These are phyloP conservation scores for Porites rus DNA, from an alignment of 92 coral and sea anemone genomes.

Conservation along the genomic window DNA sequence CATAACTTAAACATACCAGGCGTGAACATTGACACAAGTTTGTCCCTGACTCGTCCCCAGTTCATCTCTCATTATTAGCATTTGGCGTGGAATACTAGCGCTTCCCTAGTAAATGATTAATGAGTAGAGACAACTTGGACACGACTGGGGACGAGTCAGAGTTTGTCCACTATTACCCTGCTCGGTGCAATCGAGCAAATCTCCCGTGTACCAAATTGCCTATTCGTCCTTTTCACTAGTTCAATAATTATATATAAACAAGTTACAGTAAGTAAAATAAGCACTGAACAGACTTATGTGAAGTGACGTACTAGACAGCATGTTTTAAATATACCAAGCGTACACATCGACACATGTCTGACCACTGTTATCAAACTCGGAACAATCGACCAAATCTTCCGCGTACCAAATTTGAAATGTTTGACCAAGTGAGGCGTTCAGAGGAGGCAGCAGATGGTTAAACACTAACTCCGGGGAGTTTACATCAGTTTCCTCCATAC, in stretches of 20 bases:
- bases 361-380: neutral
- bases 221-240: too few species aligned
- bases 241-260: too few species aligned
- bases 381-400: neutral
- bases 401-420: constrained; percentile 13
- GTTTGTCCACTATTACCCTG: neutral
- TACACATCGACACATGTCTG: constrained; percentile 7
- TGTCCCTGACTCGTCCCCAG: too few species aligned
- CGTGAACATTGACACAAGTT: constrained; percentile 8
- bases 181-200: neutral
- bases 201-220: constrained; percentile 1
- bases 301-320: too few species aligned
- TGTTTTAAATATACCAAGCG: neutral
- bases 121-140: too few species aligned
- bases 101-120: too few species aligned
- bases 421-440: neutral
- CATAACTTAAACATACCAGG: neutral
- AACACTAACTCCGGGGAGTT: neutral
- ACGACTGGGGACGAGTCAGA: too few species aligned
- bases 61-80: too few species aligned
- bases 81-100: too few species aligned
- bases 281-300: too few species aligned
- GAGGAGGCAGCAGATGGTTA: neutral
- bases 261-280: too few species aligned
- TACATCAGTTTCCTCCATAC: neutral